Evolutionary conservation across 2,113 vertebrate genomes (phyloP).

Genomic region (Amphiprion percula): DNA sequence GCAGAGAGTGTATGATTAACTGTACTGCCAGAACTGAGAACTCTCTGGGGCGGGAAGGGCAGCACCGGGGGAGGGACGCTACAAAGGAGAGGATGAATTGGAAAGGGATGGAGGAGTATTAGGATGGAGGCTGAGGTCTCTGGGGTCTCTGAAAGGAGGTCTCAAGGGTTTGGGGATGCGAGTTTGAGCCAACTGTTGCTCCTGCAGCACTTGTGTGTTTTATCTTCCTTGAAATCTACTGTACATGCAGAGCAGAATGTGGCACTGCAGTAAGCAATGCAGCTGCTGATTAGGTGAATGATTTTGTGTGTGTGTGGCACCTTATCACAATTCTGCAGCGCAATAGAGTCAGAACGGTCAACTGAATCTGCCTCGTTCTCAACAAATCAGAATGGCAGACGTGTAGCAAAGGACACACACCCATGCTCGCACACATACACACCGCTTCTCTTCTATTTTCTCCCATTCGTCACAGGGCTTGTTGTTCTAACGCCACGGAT

Average conservation of each 20-base stretch:
- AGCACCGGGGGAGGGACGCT: constrained; percentile 62
- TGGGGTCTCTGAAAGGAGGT: constrained; percentile 57
- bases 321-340: constrained; percentile 73
- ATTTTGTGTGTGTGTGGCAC: constrained; percentile 36
- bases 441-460: constrained; percentile 75
- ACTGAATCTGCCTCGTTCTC: constrained; percentile 55
- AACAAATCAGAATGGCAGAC: constrained; percentile 69
- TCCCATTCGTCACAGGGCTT: constrained; percentile 80
- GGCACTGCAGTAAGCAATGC: constrained; percentile 48
- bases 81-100: constrained; percentile 61
- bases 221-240: constrained; percentile 56
- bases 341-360: constrained; percentile 57
- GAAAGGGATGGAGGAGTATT: constrained; percentile 67
- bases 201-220: constrained; percentile 23
- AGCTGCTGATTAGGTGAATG: constrained; percentile 66
- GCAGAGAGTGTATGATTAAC: constrained; percentile 78
- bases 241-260: constrained; percentile 65
- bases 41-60: constrained; percentile 69
- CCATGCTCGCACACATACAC: constrained; percentile 39
- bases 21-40: constrained; percentile 77
- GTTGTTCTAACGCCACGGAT: constrained; percentile 76
- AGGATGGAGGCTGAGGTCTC: constrained; percentile 62
- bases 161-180: constrained; percentile 36
- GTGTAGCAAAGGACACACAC: constrained; percentile 32
- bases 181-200: constrained; percentile 70